These are phyloP conservation scores for Sabatieria punctata DNA, from an alignment of 2,888 invertebrate species.

Conservation along the genomic window DNA sequence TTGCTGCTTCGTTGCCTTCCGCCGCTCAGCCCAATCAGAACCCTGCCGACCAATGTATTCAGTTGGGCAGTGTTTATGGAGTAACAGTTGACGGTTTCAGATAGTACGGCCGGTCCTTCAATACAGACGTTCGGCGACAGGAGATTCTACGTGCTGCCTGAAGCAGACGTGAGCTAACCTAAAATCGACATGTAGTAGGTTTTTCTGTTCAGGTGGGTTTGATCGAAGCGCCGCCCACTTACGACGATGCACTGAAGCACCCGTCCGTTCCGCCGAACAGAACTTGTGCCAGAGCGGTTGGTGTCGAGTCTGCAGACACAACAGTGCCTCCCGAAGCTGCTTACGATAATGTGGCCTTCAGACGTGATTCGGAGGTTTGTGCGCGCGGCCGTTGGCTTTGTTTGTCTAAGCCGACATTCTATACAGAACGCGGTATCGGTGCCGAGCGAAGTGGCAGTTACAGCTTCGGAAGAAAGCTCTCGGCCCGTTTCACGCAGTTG, in stretches of 20 bases:
- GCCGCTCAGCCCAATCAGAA: too few species aligned
- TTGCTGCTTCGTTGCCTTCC: too few species aligned
- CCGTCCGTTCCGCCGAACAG: constrained; percentile 13
- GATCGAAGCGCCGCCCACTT: constrained; percentile 25
- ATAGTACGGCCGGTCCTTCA: constrained; percentile 8
- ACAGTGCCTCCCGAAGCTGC: neutral
- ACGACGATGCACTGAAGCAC: constrained; percentile 25
- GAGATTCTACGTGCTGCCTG: constrained; percentile 23
- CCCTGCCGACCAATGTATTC: neutral
- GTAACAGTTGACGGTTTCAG: neutral
- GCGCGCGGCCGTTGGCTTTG: too few species aligned
- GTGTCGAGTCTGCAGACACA: neutral
- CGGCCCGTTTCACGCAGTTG: too few species aligned
- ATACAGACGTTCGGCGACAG: constrained; percentile 24
- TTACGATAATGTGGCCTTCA: neutral
- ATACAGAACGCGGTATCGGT: too few species aligned
- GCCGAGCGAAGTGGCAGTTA: too few species aligned
- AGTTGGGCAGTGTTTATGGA: neutral
- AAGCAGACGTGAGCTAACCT: constrained; percentile 11
- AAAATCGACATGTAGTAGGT: too few species aligned
- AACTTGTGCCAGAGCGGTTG: neutral
- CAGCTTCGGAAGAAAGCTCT: too few species aligned
- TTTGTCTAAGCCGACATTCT: too few species aligned
- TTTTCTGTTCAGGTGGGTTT: constrained; percentile 14
- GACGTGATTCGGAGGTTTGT: neutral